These are phyloP conservation scores for Charanyca ferruginea DNA, from an alignment of 2,888 invertebrate genomes.

Conservation along the genomic window DNA sequence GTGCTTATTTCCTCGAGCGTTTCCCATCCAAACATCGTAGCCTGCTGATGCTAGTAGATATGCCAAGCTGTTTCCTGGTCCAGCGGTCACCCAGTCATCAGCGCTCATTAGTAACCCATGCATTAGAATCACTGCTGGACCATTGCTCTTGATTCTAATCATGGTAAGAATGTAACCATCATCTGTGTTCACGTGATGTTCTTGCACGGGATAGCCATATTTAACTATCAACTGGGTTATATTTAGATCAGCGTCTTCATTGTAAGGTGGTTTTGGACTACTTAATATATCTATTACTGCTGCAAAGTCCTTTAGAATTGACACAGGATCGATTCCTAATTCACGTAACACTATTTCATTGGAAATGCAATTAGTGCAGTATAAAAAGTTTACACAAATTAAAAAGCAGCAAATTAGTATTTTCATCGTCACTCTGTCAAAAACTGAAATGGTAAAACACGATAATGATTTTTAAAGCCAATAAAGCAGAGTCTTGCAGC, in stretches of 20 bases:
- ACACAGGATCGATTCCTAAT: conserved; percentile 23
- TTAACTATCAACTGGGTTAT: conserved; percentile 47
- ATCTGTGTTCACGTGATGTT: conserved; percentile 55
- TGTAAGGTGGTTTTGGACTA: conserved; percentile 22
- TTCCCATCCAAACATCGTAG: conserved; percentile 94
- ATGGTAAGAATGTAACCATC: conserved; percentile 66
- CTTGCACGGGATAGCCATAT: conserved; percentile 43
- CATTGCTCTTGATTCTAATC: conserved; percentile 50
- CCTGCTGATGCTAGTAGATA: conserved; percentile 91
- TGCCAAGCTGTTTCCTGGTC: conserved; percentile 89
- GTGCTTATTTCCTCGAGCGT: conserved; percentile 94
- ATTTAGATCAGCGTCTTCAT: conserved; percentile 50
- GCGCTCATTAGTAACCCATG: conserved; percentile 94
- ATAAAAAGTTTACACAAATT: conserved; percentile 17
- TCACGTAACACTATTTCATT: conserved; percentile 17
- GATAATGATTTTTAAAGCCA: neutral
- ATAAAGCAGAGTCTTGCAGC: conserved; percentile 15
- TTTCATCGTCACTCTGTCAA: conserved; percentile 30
- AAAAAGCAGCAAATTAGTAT: conserved; percentile 1
- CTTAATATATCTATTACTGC: conserved; percentile 28
- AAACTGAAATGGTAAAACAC: conserved; percentile 23
- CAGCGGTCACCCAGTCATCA: conserved; percentile 93
- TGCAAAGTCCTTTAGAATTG: conserved; percentile 31
- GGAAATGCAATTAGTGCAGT: conserved; percentile 8
- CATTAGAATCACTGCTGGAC: conserved; percentile 91